These are phyloP conservation scores for Zapornia atra DNA, from an alignment of 2,113 vertebrate species.

Conservation along the genomic window DNA sequence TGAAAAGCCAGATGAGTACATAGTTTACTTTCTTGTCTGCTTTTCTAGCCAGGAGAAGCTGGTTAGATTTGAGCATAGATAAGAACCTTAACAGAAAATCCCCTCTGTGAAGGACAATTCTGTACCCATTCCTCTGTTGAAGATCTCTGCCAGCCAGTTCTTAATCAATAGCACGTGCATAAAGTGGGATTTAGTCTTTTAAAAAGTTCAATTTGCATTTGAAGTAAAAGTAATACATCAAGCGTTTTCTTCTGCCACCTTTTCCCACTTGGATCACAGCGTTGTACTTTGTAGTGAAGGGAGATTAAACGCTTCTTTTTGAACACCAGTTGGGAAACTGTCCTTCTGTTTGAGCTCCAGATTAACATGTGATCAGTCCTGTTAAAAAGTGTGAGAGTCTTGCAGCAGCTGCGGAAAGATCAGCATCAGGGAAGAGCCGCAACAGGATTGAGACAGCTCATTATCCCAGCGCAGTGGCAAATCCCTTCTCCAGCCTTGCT, in stretches of 20 bases:
- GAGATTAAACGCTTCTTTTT: slow-evolving; percentile 4
- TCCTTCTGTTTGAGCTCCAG: neutral
- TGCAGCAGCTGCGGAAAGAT: neutral
- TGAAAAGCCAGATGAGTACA: neutral
- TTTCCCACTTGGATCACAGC: neutral
- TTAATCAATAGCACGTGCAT: neutral
- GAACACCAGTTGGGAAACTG: neutral
- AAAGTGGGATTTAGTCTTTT: neutral
- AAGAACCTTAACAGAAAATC: neutral
- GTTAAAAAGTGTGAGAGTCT: neutral
- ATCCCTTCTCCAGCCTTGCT: neutral
- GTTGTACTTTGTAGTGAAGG: neutral
- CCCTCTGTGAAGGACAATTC: slow-evolving; percentile 17
- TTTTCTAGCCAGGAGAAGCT: neutral
- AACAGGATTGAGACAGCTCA: neutral
- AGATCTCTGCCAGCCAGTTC: slow-evolving; percentile 9
- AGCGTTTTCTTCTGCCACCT: neutral
- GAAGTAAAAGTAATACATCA: neutral
- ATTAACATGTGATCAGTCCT: neutral
- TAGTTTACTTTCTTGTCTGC: neutral
- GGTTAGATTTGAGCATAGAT: neutral
- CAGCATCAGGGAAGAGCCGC: neutral
- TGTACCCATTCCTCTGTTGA: neutral
- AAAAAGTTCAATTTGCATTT: neutral
- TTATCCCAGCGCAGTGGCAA: neutral